Conservation (phyloP, 1,140 invertebrate species). For the Micrasema longulum region DNA sequence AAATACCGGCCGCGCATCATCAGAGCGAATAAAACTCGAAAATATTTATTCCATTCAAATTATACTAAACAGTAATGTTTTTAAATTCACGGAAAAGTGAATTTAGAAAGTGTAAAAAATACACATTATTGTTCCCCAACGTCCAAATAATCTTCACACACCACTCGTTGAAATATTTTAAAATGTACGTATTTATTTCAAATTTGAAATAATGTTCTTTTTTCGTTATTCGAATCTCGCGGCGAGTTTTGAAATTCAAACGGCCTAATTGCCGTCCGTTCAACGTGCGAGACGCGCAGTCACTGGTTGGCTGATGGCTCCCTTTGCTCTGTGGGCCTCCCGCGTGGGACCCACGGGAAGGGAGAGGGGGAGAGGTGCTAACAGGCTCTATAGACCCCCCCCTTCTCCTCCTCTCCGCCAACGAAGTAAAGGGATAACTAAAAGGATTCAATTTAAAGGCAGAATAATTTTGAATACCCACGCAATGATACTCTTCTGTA, state of each 20-base stretch:
- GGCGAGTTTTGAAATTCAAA: neutral
- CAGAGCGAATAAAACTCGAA: slow-evolving; percentile 12
- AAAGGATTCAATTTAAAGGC: slow-evolving; percentile 30
- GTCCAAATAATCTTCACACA: neutral
- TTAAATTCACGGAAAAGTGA: neutral
- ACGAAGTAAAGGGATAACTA: slow-evolving; percentile 3
- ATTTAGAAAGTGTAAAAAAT: neutral
- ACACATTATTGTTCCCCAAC: neutral
- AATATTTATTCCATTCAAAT: too few relatives aligned
- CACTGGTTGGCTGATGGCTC: slow-evolving; percentile 12
- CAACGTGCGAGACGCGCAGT: slow-evolving; percentile 30
- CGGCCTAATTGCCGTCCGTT: slow-evolving; percentile 15
- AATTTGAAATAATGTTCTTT: slow-evolving; percentile 2
- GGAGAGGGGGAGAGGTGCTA: slow-evolving; percentile 12
- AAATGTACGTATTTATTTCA: neutral
- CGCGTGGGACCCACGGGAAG: slow-evolving; percentile 11
- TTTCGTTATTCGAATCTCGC: slow-evolving; percentile 12
- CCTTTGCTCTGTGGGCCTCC: slow-evolving; percentile 16
- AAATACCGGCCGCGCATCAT: slow-evolving; percentile 14
- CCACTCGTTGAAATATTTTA: too few relatives aligned
- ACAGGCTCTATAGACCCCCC: slow-evolving; percentile 22
- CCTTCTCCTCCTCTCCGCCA: neutral
- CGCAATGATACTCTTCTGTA: slow-evolving; percentile 1
- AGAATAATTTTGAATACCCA: slow-evolving; percentile 1
- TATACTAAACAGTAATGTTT: too few relatives aligned